phyloP scores from a whole-genome alignment of 2,113 vertebrate species.

The Nothoprocta perdicaria region DNA sequence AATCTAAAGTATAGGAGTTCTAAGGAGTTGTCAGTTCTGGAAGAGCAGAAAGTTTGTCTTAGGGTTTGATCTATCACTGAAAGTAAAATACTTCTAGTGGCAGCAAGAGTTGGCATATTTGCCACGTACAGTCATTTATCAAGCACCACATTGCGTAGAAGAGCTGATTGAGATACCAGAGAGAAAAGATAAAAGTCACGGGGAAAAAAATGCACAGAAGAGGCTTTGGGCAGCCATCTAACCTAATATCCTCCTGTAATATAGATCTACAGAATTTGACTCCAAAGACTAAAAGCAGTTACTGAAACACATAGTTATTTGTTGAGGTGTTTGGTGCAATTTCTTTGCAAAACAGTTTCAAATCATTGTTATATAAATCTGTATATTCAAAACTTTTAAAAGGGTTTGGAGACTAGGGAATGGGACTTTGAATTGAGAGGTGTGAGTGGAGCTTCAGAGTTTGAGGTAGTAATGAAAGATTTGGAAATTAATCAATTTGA shows the following conservation, averaged over 20 bases:
- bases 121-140: not conserved
- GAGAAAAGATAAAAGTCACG: not conserved
- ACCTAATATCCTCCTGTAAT: not conserved
- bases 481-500: not conserved
- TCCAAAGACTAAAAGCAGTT: not conserved
- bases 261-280: not conserved
- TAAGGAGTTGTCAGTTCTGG: not conserved
- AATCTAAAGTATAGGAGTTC: not conserved
- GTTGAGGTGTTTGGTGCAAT: not conserved
- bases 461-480: not conserved
- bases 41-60: not conserved
- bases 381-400: not conserved
- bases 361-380: not conserved
- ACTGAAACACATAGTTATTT: not conserved
- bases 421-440: not conserved
- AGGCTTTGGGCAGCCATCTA: not conserved
- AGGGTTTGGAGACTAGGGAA: not conserved
- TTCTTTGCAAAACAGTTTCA: not conserved
- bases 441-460: not conserved
- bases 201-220: not conserved
- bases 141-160: not conserved
- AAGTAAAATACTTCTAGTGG: not conserved
- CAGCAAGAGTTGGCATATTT: not conserved
- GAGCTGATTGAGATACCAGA: not conserved
- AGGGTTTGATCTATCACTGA: not conserved